Evolutionary conservation across 2,113 vertebrate species (phyloP).

Genomic region (Poecilia latipinna): DNA sequence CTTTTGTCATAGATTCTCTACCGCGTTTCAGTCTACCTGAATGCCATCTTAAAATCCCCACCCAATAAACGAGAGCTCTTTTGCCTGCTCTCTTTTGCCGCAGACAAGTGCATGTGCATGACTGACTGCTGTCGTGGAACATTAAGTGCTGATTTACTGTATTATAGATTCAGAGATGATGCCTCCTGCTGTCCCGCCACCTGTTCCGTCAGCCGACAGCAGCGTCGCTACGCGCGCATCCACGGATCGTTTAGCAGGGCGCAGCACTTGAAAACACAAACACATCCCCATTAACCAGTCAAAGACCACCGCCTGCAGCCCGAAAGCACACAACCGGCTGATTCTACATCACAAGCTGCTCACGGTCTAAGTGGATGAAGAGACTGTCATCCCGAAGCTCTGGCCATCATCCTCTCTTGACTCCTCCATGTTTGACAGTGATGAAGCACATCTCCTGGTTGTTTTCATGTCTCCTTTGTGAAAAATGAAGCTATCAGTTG

Average conservation of each 20-base stretch:
- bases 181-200: constrained; percentile 76
- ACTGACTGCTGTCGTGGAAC: constrained; percentile 61
- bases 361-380: neutral
- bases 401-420: constrained; percentile 25
- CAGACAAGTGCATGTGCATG: constrained; percentile 37
- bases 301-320: constrained; percentile 32
- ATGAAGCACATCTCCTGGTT: constrained; percentile 53
- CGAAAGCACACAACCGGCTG: constrained; percentile 4
- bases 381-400: constrained; percentile 3
- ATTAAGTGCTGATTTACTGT: constrained; percentile 72
- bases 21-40: constrained; percentile 16
- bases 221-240: constrained; percentile 29
- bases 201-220: constrained; percentile 72
- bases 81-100: constrained; percentile 4
- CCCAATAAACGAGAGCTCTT: constrained; percentile 31
- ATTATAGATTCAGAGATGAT: constrained; percentile 74
- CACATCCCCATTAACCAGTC: constrained; percentile 53
- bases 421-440: constrained; percentile 53
- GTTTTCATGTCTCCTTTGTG: constrained; percentile 45
- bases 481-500: constrained; percentile 77
- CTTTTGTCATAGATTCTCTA: neutral
- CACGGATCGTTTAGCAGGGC: constrained; percentile 54
- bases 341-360: neutral
- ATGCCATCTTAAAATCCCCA: constrained; percentile 19
- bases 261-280: constrained; percentile 47